A percentile compares a stretch with the other conserved stretches of the same genome.
phyloP scores from a whole-genome alignment of 2,888 invertebrate species.

The Orthosia cruda region DNA sequence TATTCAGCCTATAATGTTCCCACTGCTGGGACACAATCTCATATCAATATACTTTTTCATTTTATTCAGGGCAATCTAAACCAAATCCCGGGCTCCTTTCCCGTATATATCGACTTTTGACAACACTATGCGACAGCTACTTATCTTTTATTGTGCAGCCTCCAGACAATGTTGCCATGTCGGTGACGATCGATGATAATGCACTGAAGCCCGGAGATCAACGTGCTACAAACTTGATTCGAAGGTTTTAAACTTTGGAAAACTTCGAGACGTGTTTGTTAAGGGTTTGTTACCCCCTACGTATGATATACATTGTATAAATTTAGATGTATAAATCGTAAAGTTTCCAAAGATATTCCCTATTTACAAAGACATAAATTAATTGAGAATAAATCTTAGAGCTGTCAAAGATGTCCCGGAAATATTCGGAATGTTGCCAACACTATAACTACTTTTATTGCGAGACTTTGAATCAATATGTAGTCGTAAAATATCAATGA shows the following conservation, averaged over 20 bases:
- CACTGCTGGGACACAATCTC: too few relatives aligned
- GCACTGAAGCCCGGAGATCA: constrained; percentile 71
- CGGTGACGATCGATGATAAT: constrained; percentile 84
- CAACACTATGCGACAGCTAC: constrained; percentile 74
- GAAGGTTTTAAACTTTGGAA: constrained; percentile 36
- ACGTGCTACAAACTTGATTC: constrained; percentile 30
- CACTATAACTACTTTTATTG: constrained; percentile 35
- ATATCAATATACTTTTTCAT: too few relatives aligned
- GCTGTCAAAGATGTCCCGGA: constrained; percentile 13
- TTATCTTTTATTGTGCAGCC: constrained; percentile 88
- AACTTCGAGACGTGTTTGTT: constrained; percentile 25
- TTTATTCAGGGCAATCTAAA: too few relatives aligned
- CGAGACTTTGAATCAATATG: constrained; percentile 26
- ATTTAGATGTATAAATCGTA: not conserved
- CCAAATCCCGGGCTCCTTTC: constrained; percentile 7
- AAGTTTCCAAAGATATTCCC: not conserved
- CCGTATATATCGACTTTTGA: constrained; percentile 29
- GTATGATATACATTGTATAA: not conserved
- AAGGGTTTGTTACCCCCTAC: not conserved
- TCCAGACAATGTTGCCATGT: constrained; percentile 73
- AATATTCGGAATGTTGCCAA: constrained; percentile 25
- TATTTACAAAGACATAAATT: constrained; percentile 2
- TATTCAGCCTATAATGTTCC: too few relatives aligned
- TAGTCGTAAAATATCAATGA: constrained; percentile 1
- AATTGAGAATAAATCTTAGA: constrained; percentile 26